phyloP scores from a whole-genome alignment of 2,113 vertebrate species.

The Lampris incognitus region DNA sequence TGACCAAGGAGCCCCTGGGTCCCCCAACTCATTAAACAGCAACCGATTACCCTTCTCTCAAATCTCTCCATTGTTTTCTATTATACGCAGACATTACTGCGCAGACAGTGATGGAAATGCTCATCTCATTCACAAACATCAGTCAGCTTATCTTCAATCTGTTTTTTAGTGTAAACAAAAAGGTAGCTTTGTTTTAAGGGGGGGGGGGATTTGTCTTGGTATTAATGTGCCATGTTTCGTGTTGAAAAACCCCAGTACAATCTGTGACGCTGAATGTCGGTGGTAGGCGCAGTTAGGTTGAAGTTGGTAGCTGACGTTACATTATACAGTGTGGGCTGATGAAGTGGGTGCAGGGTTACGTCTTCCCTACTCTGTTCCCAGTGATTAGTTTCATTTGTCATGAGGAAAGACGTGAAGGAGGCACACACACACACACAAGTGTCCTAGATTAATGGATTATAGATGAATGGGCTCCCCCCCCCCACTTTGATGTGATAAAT shows the following conservation, averaged over 20 bases:
- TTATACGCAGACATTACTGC: constrained; percentile 22
- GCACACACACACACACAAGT: constrained; percentile 53
- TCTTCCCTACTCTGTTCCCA: constrained; percentile 24
- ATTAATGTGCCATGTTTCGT: not conserved
- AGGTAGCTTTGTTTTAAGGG: not conserved
- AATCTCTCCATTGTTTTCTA: constrained; percentile 63
- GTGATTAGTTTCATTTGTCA: constrained; percentile 73
- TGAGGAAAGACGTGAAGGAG: constrained; percentile 37
- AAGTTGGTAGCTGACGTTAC: not conserved
- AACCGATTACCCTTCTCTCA: constrained; percentile 57
- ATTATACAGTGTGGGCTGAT: constrained; percentile 43
- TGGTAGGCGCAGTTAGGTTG: not conserved
- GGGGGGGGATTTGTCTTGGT: too few relatives aligned
- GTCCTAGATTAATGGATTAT: constrained; percentile 73
- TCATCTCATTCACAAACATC: constrained; percentile 20
- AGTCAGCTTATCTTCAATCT: too few relatives aligned
- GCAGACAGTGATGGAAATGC: constrained; percentile 55
- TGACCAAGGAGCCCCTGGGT: constrained; percentile 60
- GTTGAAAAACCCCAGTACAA: not conserved
- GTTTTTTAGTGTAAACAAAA: too few relatives aligned
- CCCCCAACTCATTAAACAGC: constrained; percentile 67
- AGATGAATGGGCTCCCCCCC: constrained; percentile 55
- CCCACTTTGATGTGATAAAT: constrained; percentile 55
- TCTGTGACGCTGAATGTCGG: not conserved
- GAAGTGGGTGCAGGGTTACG: not conserved